These are phyloP conservation scores for Eciton burchellii DNA, from an alignment of 1,140 invertebrate species.

Conservation along the genomic window DNA sequence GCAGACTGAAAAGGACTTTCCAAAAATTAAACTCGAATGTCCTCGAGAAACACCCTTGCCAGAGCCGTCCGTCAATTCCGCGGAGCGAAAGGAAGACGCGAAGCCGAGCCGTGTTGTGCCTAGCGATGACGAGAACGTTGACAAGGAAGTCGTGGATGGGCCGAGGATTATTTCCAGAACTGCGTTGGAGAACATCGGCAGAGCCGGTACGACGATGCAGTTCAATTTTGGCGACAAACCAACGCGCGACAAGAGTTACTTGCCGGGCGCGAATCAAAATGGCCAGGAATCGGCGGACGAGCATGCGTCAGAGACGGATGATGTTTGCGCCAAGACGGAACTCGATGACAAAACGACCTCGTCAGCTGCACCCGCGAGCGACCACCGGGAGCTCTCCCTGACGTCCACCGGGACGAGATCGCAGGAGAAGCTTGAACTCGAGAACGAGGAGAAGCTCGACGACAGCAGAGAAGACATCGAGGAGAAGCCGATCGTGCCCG, in stretches of 20 bases:
- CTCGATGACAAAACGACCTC: conserved; percentile 43
- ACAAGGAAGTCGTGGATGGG: conserved; percentile 71
- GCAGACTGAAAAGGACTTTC: conserved; percentile 11
- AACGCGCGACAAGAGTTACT: conserved; percentile 79
- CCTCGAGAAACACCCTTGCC: conserved; percentile 12
- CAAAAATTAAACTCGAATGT: conserved; percentile 7
- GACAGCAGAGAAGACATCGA: conserved; percentile 42
- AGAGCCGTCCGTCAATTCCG: conserved; percentile 25
- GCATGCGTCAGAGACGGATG: conserved; percentile 14
- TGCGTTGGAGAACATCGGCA: conserved; percentile 89
- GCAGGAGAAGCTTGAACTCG: conserved; percentile 63
- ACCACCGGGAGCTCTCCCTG: too few relatives aligned
- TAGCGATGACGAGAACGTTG: conserved; percentile 49
- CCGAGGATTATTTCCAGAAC: conserved; percentile 86
- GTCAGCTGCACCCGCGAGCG: conserved; percentile 9
- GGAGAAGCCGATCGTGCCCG: conserved; percentile 60
- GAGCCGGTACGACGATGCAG: conserved; percentile 88
- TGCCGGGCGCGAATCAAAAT: conserved; percentile 84
- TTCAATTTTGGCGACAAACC: conserved; percentile 86
- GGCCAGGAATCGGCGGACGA: conserved; percentile 73
- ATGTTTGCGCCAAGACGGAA: conserved; percentile 1
- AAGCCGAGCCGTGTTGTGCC: conserved; percentile 65
- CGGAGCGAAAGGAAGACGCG: conserved; percentile 28
- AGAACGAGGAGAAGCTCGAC: conserved; percentile 58
- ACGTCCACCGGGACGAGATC: conserved; percentile 44